Conservation (phyloP, 2,888 invertebrate species). For the Bombyx huttoni region DNA sequence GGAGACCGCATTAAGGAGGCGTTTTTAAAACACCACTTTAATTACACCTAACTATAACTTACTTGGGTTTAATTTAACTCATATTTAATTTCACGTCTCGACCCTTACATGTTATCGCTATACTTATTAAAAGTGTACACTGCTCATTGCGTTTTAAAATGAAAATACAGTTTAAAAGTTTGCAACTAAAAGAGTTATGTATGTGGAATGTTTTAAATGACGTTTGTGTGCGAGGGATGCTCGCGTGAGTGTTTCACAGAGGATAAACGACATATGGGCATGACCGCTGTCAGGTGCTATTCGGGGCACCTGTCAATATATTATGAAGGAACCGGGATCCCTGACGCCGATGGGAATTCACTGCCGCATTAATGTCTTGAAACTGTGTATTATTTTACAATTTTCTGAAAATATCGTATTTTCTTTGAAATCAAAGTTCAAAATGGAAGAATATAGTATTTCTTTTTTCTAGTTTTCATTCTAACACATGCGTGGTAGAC, state of each 20-base stretch:
- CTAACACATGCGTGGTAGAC: too few species aligned
- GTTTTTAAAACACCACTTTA: constrained; percentile 40
- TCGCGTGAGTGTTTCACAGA: constrained; percentile 31
- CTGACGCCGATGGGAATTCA: not conserved
- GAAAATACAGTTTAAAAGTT: not conserved
- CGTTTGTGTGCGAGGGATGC: constrained; percentile 17
- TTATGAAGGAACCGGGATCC: constrained; percentile 13
- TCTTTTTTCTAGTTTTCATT: too few species aligned
- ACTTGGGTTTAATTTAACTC: constrained; percentile 20
- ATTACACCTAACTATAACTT: constrained; percentile 36
- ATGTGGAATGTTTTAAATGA: not conserved
- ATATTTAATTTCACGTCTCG: constrained; percentile 9
- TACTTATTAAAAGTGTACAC: not conserved
- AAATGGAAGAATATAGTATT: too few species aligned
- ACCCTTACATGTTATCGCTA: not conserved
- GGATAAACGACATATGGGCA: constrained; percentile 51
- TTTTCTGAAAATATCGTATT: too few species aligned
- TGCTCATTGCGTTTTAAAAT: constrained; percentile 7
- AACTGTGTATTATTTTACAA: too few species aligned
- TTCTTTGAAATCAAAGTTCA: too few species aligned
- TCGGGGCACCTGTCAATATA: constrained; percentile 50
- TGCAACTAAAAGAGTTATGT: not conserved
- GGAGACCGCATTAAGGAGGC: constrained; percentile 41
- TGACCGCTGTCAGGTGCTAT: constrained; percentile 60
- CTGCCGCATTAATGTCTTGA: too few species aligned